phyloP scores from a whole-genome alignment of 2,888 invertebrate genomes.

The Epistrophe grossulariae region DNA sequence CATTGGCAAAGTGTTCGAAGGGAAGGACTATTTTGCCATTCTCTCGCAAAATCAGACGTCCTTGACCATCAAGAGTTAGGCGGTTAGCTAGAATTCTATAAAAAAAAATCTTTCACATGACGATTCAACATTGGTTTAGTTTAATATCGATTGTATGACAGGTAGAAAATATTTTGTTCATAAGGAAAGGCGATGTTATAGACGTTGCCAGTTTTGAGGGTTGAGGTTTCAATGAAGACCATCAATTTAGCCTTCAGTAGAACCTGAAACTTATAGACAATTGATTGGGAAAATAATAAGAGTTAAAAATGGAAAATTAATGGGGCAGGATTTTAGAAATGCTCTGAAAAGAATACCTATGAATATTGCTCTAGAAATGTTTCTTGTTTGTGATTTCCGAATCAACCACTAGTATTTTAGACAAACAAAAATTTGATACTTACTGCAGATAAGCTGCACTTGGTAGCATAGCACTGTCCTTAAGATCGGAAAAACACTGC shows the following conservation, averaged over 20 bases:
- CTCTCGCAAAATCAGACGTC: constrained; percentile 91
- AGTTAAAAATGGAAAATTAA: too few species aligned
- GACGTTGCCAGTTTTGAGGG: too few species aligned
- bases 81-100: constrained; percentile 93
- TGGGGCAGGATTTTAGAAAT: too few species aligned
- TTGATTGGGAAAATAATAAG: too few species aligned
- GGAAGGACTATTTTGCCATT: constrained; percentile 95
- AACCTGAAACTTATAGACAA: too few species aligned
- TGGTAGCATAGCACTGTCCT: constrained; percentile 93
- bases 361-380: too few species aligned
- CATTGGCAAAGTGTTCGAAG: constrained; percentile 95
- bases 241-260: too few species aligned
- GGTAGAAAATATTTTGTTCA: too few species aligned
- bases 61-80: constrained; percentile 92
- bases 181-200: too few species aligned
- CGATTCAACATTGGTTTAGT: neutral
- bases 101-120: neutral
- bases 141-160: neutral
- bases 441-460: constrained; percentile 95
- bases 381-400: too few species aligned
- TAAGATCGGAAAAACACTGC: constrained; percentile 93
- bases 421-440: constrained; percentile 81
- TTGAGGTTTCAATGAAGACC: too few species aligned
- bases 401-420: neutral
- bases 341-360: too few species aligned